A percentile compares a stretch with the other conserved stretches of the same genome.
phyloP scores from a whole-genome alignment of 2,888 invertebrate genomes.

The Byasa hedistus region DNA sequence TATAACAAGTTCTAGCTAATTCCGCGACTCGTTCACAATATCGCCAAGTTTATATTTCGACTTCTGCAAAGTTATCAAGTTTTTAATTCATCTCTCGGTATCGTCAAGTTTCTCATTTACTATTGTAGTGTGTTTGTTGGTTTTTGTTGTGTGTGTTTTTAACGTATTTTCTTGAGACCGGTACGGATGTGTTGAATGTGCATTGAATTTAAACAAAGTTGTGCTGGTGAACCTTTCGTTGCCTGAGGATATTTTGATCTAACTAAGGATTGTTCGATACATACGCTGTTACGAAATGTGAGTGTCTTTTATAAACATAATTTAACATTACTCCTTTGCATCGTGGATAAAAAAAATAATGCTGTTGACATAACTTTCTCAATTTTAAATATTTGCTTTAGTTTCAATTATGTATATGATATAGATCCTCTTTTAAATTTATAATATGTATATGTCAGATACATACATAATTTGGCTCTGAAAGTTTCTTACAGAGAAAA shows the following conservation, averaged over 20 bases:
- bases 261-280: conserved; percentile 2
- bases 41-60: conserved; percentile 20
- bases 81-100: conserved; percentile 9
- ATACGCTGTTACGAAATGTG: not conserved
- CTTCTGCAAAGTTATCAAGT: conserved; percentile 11
- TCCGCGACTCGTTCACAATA: conserved; percentile 23
- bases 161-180: conserved; percentile 26
- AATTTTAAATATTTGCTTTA: not conserved
- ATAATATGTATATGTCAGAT: not conserved
- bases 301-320: not conserved
- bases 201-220: conserved; percentile 26
- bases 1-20: conserved; percentile 25
- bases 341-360: not conserved
- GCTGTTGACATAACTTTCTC: not conserved
- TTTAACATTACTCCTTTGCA: not conserved
- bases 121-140: conserved; percentile 14
- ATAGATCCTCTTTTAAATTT: not conserved
- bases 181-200: conserved; percentile 29
- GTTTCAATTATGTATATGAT: not conserved
- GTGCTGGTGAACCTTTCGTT: conserved; percentile 6
- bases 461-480: no score
- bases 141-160: conserved; percentile 10
- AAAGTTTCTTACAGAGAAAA: not conserved
- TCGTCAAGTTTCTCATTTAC: conserved; percentile 4
- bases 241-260: conserved; percentile 9